Conservation (phyloP, 2,888 invertebrate genomes). For the Meliscaeva auricollis region DNA sequence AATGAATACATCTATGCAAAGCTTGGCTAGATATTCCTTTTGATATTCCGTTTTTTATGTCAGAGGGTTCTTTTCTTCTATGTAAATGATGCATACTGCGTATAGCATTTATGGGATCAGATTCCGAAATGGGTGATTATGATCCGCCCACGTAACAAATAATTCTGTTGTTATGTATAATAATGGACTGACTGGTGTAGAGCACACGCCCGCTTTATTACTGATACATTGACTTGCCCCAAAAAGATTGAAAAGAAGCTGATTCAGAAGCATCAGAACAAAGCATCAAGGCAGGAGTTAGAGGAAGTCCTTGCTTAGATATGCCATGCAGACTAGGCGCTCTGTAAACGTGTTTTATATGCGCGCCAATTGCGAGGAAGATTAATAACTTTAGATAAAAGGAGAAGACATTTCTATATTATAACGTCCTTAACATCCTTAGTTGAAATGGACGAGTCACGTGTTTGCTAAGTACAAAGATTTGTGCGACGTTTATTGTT, state of each 20-base stretch:
- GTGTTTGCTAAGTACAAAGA: conserved; percentile 59
- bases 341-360: conserved; percentile 37
- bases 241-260: conserved; percentile 35
- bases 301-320: conserved; percentile 71
- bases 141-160: conserved; percentile 75
- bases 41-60: conserved; percentile 19
- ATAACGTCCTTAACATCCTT: too few relatives aligned
- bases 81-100: conserved; percentile 64
- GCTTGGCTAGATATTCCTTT: background rate
- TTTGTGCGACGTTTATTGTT: conserved; percentile 71
- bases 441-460: conserved; percentile 29
- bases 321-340: conserved; percentile 20
- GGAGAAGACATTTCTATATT: conserved; percentile 57
- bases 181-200: conserved; percentile 79
- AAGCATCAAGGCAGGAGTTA: conserved; percentile 24
- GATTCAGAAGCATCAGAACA: conserved; percentile 17
- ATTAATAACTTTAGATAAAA: conserved; percentile 75
- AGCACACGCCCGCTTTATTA: conserved; percentile 83
- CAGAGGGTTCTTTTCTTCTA: conserved; percentile 28
- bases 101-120: conserved; percentile 39
- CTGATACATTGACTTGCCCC: conserved; percentile 75
- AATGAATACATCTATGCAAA: background rate
- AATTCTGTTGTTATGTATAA: conserved; percentile 77
- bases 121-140: conserved; percentile 68
- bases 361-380: conserved; percentile 68